Conservation (phyloP, 2,888 invertebrate species). For the Polietes domitor region DNA sequence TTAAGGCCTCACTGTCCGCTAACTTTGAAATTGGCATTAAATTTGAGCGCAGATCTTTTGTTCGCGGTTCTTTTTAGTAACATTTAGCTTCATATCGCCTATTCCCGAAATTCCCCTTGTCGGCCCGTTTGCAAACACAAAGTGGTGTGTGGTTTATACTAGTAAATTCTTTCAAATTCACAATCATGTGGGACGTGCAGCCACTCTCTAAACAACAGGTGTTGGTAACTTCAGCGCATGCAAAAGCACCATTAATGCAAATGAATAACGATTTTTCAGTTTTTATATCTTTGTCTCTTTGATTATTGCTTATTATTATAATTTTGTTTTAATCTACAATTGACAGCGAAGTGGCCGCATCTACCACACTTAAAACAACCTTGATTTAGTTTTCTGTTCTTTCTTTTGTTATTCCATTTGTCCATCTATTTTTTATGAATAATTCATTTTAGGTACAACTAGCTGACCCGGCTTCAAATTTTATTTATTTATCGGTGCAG, state of each 20-base stretch:
- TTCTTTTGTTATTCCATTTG: neutral
- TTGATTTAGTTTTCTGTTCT: neutral
- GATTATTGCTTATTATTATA: neutral
- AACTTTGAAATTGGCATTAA: neutral
- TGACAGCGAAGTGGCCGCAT: neutral
- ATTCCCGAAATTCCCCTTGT: neutral
- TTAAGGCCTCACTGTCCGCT: neutral
- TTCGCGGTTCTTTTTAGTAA: neutral
- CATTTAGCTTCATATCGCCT: neutral
- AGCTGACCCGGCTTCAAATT: too few relatives aligned
- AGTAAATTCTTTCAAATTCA: neutral
- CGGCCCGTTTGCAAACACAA: conserved; percentile 26
- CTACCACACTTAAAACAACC: conserved; percentile 17
- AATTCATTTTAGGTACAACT: too few relatives aligned
- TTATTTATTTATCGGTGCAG: too few relatives aligned
- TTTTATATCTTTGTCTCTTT: neutral
- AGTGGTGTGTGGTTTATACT: conserved; percentile 12
- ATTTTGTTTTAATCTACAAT: conserved; percentile 6
- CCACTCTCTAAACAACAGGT: conserved; percentile 12
- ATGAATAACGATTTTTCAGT: neutral
- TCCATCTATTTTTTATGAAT: too few relatives aligned
- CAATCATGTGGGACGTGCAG: conserved; percentile 16
- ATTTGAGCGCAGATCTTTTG: neutral
- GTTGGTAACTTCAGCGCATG: neutral
- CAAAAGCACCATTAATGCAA: neutral